These are phyloP conservation scores for Colletes latitarsis DNA, from an alignment of 1,140 invertebrate species.

Conservation along the genomic window DNA sequence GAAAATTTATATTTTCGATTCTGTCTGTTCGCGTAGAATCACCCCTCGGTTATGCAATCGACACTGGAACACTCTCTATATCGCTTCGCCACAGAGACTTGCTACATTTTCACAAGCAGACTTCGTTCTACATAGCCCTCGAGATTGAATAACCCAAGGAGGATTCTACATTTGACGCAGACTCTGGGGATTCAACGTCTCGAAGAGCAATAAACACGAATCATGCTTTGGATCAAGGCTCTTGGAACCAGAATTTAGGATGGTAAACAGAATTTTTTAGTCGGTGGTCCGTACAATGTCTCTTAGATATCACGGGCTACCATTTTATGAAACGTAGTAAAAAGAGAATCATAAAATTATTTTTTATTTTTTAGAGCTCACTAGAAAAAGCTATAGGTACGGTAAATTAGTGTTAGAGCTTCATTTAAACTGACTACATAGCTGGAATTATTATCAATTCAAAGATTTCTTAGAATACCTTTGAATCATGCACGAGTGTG, in stretches of 20 bases:
- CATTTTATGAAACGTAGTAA: not conserved
- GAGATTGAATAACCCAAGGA: conserved; percentile 2
- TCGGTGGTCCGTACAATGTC: not conserved
- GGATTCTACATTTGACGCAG: conserved; percentile 2
- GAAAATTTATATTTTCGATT: too few species aligned
- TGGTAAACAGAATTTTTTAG: not conserved
- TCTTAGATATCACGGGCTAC: too few species aligned
- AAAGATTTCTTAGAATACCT: not conserved
- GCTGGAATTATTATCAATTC: not conserved
- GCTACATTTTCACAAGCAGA: not conserved
- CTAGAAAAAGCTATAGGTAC: too few species aligned
- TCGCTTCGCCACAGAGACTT: not conserved
- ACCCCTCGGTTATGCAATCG: too few species aligned
- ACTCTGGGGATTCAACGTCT: not conserved
- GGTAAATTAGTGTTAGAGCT: not conserved
- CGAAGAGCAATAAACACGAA: not conserved
- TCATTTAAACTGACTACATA: not conserved
- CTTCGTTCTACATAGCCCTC: not conserved
- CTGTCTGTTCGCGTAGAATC: too few species aligned
- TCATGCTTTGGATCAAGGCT: not conserved
- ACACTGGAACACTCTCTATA: too few species aligned
- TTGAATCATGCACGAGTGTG: not conserved
- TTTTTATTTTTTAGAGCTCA: too few species aligned
- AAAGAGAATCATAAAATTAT: too few species aligned
- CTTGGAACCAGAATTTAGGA: too few species aligned